These are phyloP conservation scores for Phyllotis vaccarum DNA, from an alignment of 2,797 vertebrate species.

Conservation along the genomic window DNA sequence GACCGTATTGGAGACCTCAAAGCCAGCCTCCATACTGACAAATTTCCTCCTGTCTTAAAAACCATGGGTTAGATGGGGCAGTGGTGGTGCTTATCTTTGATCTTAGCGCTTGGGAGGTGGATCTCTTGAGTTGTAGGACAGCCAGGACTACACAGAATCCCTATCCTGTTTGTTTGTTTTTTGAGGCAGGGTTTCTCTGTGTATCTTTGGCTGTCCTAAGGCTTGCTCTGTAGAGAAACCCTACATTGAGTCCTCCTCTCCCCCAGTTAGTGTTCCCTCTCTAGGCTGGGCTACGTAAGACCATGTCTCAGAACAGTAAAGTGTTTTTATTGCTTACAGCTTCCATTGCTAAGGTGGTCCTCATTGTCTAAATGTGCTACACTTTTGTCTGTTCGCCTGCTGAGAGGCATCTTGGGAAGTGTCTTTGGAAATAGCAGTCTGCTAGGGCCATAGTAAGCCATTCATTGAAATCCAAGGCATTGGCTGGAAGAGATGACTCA, in stretches of 20 bases:
- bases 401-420: not conserved
- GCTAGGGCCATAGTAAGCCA: not conserved
- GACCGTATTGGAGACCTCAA: not conserved
- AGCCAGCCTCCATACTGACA: not conserved
- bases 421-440: constrained; percentile 22
- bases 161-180: not conserved
- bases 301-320: not conserved
- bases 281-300: not conserved
- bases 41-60: not conserved
- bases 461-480: not conserved
- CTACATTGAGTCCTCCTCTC: not conserved
- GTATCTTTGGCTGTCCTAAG: not conserved
- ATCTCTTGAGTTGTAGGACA: not conserved
- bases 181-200: not conserved
- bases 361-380: not conserved
- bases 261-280: no score
- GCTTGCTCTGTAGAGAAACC: not conserved
- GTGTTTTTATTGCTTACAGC: not conserved
- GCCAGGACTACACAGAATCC: not conserved
- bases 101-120: no score
- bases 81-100: no score
- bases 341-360: not conserved
- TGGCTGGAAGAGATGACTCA: no score
- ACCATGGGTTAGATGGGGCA: no score
- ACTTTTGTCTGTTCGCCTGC: not conserved